Conservation (phyloP, 2,113 vertebrate species). For the Phrynocephalus versicolor region DNA sequence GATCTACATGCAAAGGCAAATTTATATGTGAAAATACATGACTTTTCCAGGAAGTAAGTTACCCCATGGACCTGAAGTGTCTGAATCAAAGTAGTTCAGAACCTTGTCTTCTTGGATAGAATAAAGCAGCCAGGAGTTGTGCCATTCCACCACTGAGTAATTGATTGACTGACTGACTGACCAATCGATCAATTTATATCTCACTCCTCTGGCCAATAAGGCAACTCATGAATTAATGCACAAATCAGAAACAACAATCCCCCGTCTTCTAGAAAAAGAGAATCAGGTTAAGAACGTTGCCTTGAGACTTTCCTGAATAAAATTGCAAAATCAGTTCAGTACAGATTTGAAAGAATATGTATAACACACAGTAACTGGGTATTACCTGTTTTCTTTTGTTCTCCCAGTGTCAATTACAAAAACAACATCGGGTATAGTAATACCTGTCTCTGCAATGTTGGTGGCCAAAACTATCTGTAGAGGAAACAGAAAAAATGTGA, state of each 20-base stretch:
- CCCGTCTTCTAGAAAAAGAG: background rate
- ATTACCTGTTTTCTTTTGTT: slow-evolving; percentile 97
- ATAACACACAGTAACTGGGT: background rate
- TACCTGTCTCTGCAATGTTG: slow-evolving; percentile 97
- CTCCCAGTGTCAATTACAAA: slow-evolving; percentile 95
- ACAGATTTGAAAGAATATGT: background rate
- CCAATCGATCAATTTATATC: too few species aligned
- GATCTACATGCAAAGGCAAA: background rate
- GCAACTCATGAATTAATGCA: too few species aligned
- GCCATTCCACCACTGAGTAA: too few species aligned
- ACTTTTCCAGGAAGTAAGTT: background rate
- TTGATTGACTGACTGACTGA: too few species aligned
- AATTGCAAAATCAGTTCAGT: too few species aligned
- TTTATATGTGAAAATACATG: background rate
- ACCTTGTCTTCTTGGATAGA: background rate
- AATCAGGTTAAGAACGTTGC: background rate
- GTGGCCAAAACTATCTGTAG: slow-evolving; percentile 96
- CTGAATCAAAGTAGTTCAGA: background rate
- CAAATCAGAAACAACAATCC: too few species aligned
- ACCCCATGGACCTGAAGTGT: too few species aligned
- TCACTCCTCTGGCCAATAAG: too few species aligned
- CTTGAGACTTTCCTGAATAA: background rate
- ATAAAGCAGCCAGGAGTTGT: background rate
- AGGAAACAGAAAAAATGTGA: slow-evolving; percentile 34
- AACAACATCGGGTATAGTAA: slow-evolving; percentile 97